phyloP scores from a whole-genome alignment of 2,113 vertebrate species.

The Mesocricetus auratus region DNA sequence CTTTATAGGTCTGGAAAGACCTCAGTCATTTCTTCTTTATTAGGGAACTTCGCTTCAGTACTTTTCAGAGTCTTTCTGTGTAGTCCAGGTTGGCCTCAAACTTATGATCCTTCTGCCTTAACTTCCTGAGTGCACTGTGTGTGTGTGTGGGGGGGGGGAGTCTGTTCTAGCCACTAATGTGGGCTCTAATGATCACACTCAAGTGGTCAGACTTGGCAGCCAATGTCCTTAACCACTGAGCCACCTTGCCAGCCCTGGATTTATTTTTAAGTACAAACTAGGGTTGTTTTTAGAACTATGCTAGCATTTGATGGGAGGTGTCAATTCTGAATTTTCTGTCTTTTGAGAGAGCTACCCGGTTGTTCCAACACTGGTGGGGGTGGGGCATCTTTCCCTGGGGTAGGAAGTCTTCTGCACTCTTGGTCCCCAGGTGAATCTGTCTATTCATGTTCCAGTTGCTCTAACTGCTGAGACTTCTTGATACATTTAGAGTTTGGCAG shows the following conservation, averaged over 20 bases:
- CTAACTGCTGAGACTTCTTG: background rate
- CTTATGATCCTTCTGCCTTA: background rate
- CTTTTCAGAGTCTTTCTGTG: background rate
- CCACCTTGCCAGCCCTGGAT: background rate
- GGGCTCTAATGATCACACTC: background rate
- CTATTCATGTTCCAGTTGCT: background rate
- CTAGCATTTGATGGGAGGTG: conserved; percentile 46
- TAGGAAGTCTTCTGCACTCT: background rate
- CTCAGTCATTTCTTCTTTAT: background rate
- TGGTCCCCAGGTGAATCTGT: background rate
- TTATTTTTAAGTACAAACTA: conserved; percentile 58
- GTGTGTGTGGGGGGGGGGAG: background rate
- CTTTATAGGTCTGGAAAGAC: conserved; percentile 26
- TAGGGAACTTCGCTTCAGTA: conserved; percentile 45
- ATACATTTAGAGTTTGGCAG: conserved; percentile 20
- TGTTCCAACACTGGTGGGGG: background rate
- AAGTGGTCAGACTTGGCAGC: background rate
- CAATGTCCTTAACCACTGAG: background rate
- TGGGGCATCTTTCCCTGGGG: background rate
- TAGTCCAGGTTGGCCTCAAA: background rate
- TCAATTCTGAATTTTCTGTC: conserved; percentile 3
- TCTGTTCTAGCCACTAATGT: background rate
- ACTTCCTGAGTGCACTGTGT: background rate
- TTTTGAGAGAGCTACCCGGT: background rate
- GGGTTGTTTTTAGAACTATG: conserved; percentile 50